A percentile compares a stretch with the other conserved stretches of the same genome.
These are phyloP conservation scores for Tipula lateralis DNA, from an alignment of 2,888 invertebrate species.

Conservation along the genomic window DNA sequence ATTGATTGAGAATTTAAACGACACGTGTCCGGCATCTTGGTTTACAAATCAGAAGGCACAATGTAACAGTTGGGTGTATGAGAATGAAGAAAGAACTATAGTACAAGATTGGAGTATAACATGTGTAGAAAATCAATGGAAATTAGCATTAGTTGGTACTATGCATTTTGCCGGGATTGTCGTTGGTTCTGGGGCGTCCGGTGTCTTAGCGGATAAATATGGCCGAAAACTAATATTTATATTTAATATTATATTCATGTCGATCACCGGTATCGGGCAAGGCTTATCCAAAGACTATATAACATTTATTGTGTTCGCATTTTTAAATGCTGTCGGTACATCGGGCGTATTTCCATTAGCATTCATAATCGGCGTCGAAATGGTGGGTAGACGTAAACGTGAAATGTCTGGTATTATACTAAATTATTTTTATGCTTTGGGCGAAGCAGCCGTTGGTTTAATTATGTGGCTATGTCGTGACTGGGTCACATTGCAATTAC, in stretches of 20 bases:
- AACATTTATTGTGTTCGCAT: constrained; percentile 53
- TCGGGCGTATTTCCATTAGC: constrained; percentile 58
- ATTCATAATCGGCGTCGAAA: constrained; percentile 60
- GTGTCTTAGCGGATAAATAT: constrained; percentile 59
- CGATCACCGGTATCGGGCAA: constrained; percentile 54
- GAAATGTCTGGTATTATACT: constrained; percentile 59
- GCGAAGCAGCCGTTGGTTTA: constrained; percentile 58
- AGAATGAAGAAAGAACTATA: constrained; percentile 52
- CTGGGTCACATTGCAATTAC: constrained; percentile 57
- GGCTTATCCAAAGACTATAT: constrained; percentile 53
- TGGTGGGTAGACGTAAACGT: constrained; percentile 59
- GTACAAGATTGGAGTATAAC: constrained; percentile 58
- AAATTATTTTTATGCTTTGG: constrained; percentile 61
- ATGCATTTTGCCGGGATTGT: constrained; percentile 61
- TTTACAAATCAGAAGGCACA: constrained; percentile 46
- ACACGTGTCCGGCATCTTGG: constrained; percentile 43
- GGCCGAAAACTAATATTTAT: constrained; percentile 58
- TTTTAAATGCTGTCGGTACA: constrained; percentile 58
- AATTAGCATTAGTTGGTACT: constrained; percentile 57
- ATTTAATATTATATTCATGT: constrained; percentile 55
- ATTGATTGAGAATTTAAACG: neutral
- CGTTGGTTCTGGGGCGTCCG: constrained; percentile 56
- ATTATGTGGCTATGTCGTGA: constrained; percentile 56
- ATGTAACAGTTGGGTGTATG: constrained; percentile 54
- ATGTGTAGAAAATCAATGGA: constrained; percentile 58